Evolutionary conservation across 1,140 invertebrate genomes (phyloP), one percentile per base, ranked within the genome.

Genomic region (Saccostrea cuccullata): DNA sequence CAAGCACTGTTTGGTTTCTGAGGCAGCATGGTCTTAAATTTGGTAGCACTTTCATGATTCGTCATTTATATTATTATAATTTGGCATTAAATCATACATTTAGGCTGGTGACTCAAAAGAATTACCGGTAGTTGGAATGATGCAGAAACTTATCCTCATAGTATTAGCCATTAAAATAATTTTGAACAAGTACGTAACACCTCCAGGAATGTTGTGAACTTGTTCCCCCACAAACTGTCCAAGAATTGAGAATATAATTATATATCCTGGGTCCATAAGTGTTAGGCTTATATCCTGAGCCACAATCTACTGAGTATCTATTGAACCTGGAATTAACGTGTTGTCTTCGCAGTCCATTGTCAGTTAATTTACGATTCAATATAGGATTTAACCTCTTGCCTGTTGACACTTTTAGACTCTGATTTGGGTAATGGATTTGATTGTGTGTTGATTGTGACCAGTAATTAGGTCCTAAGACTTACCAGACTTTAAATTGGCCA

Each of bases 321-420:
- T 64, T 64, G 58, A 20, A 64, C 17, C n/a, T 20, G 17, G 58
- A 6, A 47, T 64, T 17, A n/a, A 20, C n/a, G 17, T 64, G 17
- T 64, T 20, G 58, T 64, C 58, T 20, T 20, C n/a, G 17, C 17
- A 64, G 58, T 17, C 58, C 58, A 64, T 64, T 64, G n/a, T 64
- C 58, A 64, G 58, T 64, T 64, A 64, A 64, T 64, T 64, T 64
- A 64, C 58, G 26, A 73, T 73, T 73, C 70, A 73, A 64, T 64
- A 64, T 64, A 64, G 58, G 70, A 73, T 30, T 73, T 36, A 13
- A 73, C 23, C 70, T 73, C 26, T 36, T 11, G 70, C 70, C 15
- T 73, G 26, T 73, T 73, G 26, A 73, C 70, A 73, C 70, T 73
- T 26, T 73, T 26, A 30, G 9, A 36, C 36, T 73, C 26, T 73